Conservation (phyloP, 2,888 invertebrate genomes). For the Platycnemis pennipes region DNA sequence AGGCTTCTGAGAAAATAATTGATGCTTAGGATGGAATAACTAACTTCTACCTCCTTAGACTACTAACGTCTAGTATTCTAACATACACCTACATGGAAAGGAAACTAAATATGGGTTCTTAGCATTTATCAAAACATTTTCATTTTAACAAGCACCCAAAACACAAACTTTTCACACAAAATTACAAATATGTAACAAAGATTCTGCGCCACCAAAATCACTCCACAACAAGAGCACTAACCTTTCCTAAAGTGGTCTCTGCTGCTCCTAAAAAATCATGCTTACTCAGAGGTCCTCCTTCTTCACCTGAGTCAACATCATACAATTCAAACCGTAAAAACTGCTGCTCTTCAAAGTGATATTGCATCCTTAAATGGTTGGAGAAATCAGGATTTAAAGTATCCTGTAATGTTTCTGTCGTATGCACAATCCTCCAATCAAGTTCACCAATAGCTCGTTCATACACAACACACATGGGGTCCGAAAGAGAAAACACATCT, state of each 20-base stretch:
- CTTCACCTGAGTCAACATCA: constrained; percentile 77
- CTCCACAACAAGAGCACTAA: constrained; percentile 70
- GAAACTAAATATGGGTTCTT: no score
- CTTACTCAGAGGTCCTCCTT: constrained; percentile 74
- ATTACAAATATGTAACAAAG: no score
- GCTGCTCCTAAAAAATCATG: constrained; percentile 81
- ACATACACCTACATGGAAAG: no score
- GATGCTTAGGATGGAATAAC: no score
- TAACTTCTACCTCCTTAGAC: no score
- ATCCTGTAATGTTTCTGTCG: constrained; percentile 79
- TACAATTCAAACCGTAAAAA: constrained; percentile 80
- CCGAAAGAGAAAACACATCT: constrained; percentile 82
- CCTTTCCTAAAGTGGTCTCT: constrained; percentile 81
- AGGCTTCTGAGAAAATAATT: no score
- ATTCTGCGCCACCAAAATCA: no score
- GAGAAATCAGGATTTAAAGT: constrained; percentile 81
- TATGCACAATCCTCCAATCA: constrained; percentile 77
- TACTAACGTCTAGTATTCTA: no score
- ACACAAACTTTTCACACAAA: no score
- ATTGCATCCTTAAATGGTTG: constrained; percentile 79
- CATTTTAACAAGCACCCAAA: no score
- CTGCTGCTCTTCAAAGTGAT: constrained; percentile 83
- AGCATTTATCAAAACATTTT: no score
- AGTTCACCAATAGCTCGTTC: constrained; percentile 76
- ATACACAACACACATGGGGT: constrained; percentile 80